A percentile compares a stretch with the other conserved stretches of the same genome.
Conservation (phyloP, 2,797 vertebrate species). For the Lagocephalus sceleratus region DNA sequence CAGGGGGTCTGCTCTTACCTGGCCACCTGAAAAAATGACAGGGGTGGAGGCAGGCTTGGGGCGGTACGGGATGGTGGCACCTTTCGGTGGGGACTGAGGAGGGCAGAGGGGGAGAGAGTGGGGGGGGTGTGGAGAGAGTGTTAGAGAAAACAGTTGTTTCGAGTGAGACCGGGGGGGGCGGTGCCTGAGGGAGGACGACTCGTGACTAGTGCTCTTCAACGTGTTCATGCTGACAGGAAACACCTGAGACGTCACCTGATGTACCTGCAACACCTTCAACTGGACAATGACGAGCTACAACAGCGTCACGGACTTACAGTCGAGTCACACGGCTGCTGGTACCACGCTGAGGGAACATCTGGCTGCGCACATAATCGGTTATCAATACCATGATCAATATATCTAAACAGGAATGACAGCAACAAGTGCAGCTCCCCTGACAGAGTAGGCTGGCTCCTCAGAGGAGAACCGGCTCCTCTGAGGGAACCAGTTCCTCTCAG, state of each 20-base stretch:
- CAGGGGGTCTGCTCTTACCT: slow-evolving; percentile 99
- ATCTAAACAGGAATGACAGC: slow-evolving; percentile 35
- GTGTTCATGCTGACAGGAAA: slow-evolving; percentile 64
- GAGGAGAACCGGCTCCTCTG: no score
- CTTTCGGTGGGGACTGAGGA: slow-evolving; percentile 98
- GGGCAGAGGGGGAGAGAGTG: slow-evolving; percentile 56
- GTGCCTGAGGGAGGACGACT: slow-evolving; percentile 64
- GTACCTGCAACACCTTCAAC: slow-evolving; percentile 70
- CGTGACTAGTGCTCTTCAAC: slow-evolving; percentile 67
- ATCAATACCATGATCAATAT: slow-evolving; percentile 52
- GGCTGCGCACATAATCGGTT: slow-evolving; percentile 60
- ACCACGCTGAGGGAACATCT: slow-evolving; percentile 59
- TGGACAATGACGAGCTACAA: slow-evolving; percentile 64
- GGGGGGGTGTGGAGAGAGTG: slow-evolving; percentile 79
- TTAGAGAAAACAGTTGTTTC: slow-evolving; percentile 60
- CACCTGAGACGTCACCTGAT: slow-evolving; percentile 50
- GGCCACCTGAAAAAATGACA: slow-evolving; percentile 99
- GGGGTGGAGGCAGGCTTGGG: slow-evolving; percentile 99
- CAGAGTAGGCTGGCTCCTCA: no score
- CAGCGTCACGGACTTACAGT: slow-evolving; percentile 62
- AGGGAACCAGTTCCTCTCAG: no score
- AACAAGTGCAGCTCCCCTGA: slow-evolving; percentile 20
- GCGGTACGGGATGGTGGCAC: slow-evolving; percentile 99
- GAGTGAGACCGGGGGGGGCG: slow-evolving; percentile 64
- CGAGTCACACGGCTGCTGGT: slow-evolving; percentile 62